These are phyloP conservation scores for Yponomeuta sedellus DNA, from an alignment of 2,888 invertebrate species.

Conservation along the genomic window DNA sequence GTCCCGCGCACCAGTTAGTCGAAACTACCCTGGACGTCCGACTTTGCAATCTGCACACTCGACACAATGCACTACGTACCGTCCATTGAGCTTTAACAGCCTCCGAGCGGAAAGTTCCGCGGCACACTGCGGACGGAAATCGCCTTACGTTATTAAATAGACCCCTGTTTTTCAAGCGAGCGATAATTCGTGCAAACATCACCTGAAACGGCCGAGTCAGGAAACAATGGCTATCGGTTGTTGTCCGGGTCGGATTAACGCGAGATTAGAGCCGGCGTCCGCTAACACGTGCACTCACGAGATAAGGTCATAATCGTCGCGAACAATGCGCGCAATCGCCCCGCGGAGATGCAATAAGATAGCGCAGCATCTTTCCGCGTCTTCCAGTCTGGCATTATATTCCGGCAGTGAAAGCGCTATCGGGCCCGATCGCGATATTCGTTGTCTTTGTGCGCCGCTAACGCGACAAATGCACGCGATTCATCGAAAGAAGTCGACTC, in stretches of 20 bases:
- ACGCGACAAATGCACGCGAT: constrained; percentile 31
- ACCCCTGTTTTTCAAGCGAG: constrained; percentile 38
- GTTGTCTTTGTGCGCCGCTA: constrained; percentile 33
- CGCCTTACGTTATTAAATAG: constrained; percentile 54
- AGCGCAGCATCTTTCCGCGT: constrained; percentile 43
- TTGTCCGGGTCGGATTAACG: constrained; percentile 68
- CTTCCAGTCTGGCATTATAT: constrained; percentile 36
- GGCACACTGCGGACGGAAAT: constrained; percentile 32
- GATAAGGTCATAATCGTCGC: constrained; percentile 33
- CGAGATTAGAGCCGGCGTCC: constrained; percentile 48
- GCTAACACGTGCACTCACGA: constrained; percentile 38
- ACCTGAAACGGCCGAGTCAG: constrained; percentile 45
- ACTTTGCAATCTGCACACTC: constrained; percentile 22
- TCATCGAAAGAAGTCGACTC: background rate
- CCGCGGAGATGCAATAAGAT: constrained; percentile 50
- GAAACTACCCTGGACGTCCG: background rate
- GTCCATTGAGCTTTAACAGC: constrained; percentile 7
- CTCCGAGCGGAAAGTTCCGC: background rate
- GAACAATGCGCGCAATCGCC: constrained; percentile 30
- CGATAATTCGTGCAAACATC: constrained; percentile 59
- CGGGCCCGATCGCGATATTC: constrained; percentile 41
- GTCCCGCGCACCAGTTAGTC: background rate
- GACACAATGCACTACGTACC: constrained; percentile 10
- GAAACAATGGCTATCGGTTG: constrained; percentile 63
- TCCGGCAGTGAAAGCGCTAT: constrained; percentile 46